Evolutionary conservation across 2,797 vertebrate species (phyloP).

Genomic region (Ctenopoma kingsleyae): DNA sequence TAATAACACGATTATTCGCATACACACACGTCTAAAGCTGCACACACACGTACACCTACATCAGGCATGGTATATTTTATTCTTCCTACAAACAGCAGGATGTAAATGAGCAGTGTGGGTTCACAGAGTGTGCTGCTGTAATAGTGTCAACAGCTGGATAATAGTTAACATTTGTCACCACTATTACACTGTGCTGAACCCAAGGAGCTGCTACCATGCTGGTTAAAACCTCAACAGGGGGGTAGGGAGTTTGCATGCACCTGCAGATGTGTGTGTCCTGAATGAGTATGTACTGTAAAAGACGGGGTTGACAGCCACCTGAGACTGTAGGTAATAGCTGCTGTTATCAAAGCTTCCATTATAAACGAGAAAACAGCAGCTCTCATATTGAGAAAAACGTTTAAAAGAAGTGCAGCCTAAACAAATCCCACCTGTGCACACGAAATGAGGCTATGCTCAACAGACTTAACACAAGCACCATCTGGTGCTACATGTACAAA

Average conservation of each 20-base stretch:
- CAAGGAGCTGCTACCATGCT: conserved; percentile 29
- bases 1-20: conserved; percentile 39
- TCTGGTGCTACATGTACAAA: conserved; percentile 38
- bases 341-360: conserved; percentile 52
- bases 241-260: conserved; percentile 22
- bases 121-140: conserved; percentile 32
- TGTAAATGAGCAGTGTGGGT: conserved; percentile 46
- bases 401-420: conserved; percentile 16
- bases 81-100: conserved; percentile 45
- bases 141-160: conserved; percentile 69
- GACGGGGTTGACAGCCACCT: conserved; percentile 22
- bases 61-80: not conserved
- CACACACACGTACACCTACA: not conserved
- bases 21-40: not conserved
- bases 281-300: conserved; percentile 1
- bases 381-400: conserved; percentile 1
- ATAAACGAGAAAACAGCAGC: conserved; percentile 37
- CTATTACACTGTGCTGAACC: conserved; percentile 43
- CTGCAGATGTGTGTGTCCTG: conserved; percentile 22
- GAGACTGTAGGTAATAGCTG: conserved; percentile 45
- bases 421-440: conserved; percentile 54
- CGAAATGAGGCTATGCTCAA: conserved; percentile 50
- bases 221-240: conserved; percentile 28
- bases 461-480: conserved; percentile 46
- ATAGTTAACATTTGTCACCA: conserved; percentile 63